Base-by-base conservation (phyloP, 2,797 vertebrate species). In the Peromyscus attwateri region DNA sequence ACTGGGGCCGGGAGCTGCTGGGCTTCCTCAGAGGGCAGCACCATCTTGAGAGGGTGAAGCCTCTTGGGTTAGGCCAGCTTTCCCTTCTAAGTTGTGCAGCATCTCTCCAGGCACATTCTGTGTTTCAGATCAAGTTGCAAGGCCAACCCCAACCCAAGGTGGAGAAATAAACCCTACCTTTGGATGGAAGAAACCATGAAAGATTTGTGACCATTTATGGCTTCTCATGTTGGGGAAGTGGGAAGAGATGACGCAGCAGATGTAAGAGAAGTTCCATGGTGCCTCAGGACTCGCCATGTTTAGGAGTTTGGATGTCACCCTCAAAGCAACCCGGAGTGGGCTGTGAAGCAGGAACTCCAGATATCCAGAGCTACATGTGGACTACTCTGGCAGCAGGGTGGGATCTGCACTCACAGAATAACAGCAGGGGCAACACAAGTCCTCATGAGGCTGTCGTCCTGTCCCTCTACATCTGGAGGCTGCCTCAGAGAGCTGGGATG, bases 201-300 rank as follows among this genome's bases (percentile, higher is more conserved):
- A 57, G 40, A 71, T 8, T 27, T 37, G 57, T n/a, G 62, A 52
- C 62, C 40, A 0, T 23, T 43, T 9, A 13, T 46, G 62, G 57
- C 37, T 57, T 17, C 73, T 17, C 2, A 19, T 68, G 9, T 6
- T 5, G 7, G 2, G 6, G 40, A 17, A 34, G 81, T 7, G 4
- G 23, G 6, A 1, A 19, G 37, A 66, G 52, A 52, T 31, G n/a
- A 16, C 3, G 7, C 14, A 34, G 40, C 7, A 6, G n/a, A 27
- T 0, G 76, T 1, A 17, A 14, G 31, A n/a, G 43, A n/a, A 52
- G 52, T 11, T 0, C 29, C 10, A 6, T 0, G 29, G 46, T 2
- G 11, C 21, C 0, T 60, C 1, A 2, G 4, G 1, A 12, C 34
- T 29, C 62, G 3, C 70, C 84, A 0, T 0, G 14, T 21, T 6